phyloP scores from a whole-genome alignment of 2,797 vertebrate species.

The Lepidocolaptes lacrymiger region DNA sequence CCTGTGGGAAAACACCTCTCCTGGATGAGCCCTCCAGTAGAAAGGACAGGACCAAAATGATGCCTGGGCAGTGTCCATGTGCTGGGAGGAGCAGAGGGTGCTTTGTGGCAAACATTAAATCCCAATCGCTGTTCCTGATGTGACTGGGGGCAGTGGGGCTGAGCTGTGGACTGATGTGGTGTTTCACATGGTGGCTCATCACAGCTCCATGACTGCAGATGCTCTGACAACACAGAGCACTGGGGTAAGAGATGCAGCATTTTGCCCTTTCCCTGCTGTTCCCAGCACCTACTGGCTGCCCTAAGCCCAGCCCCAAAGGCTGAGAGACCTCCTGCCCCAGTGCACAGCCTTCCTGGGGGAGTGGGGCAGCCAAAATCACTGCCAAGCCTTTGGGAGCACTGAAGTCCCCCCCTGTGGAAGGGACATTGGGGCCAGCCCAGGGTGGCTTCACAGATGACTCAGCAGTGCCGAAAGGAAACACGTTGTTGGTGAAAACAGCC shows the following conservation, averaged over 20 bases:
- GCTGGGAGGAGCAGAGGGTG: background rate
- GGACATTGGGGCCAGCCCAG: background rate
- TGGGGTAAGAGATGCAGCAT: fast-evolving
- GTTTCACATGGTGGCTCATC: background rate
- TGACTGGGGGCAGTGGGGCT: fast-evolving
- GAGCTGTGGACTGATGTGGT: fast-evolving
- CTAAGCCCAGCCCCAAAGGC: background rate
- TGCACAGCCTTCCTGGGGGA: background rate
- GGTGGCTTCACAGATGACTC: constrained; percentile 54
- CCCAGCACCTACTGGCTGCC: too few relatives aligned
- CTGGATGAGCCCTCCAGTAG: background rate
- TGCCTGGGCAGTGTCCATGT: fast-evolving
- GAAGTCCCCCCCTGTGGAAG: fast-evolving
- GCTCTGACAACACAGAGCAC: background rate
- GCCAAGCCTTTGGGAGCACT: background rate
- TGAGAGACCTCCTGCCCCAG: background rate
- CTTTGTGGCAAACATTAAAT: fast-evolving
- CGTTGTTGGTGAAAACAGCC: constrained; percentile 60
- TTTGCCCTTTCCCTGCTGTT: background rate
- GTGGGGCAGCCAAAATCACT: background rate
- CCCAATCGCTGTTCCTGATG: fast-evolving
- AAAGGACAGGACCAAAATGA: background rate
- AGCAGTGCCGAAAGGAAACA: constrained; percentile 60
- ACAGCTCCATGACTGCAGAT: fast-evolving
- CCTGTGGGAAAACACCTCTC: background rate